Evolutionary conservation across 2,113 vertebrate species (phyloP).

Genomic region (Passerina amoena): DNA sequence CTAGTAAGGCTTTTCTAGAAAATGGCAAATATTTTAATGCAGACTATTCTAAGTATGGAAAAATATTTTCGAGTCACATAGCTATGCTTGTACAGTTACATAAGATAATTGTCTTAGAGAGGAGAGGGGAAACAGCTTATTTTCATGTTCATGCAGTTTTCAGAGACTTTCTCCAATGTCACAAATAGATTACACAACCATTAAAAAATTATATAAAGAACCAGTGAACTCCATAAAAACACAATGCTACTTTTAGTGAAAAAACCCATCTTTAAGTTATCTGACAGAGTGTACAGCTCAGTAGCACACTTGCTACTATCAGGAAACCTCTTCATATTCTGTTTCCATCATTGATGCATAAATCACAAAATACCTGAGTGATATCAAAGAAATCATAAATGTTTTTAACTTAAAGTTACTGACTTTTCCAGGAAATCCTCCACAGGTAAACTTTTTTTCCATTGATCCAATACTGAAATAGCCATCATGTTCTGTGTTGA

Average conservation of each 20-base stretch:
- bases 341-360: background rate
- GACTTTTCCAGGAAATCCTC: slow-evolving; percentile 77
- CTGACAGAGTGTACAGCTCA: background rate
- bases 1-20: background rate
- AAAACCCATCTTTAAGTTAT: background rate
- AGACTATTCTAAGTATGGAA: background rate
- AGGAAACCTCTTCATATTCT: background rate
- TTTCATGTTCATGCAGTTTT: background rate
- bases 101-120: background rate
- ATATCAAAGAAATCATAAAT: background rate
- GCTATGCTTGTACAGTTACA: background rate
- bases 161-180: background rate
- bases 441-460: slow-evolving; percentile 49
- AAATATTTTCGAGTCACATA: background rate
- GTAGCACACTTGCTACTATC: background rate
- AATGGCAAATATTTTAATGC: background rate
- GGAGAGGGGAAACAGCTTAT: rapidly evolving
- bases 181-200: background rate
- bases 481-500: background rate
- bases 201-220: background rate
- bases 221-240: background rate
- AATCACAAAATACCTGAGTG: background rate
- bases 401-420: slow-evolving; percentile 44
- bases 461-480: slow-evolving; percentile 56
- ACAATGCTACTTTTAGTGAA: background rate